Evolutionary conservation across 2,888 invertebrate genomes (phyloP).

Genomic region (Thumatha senex): DNA sequence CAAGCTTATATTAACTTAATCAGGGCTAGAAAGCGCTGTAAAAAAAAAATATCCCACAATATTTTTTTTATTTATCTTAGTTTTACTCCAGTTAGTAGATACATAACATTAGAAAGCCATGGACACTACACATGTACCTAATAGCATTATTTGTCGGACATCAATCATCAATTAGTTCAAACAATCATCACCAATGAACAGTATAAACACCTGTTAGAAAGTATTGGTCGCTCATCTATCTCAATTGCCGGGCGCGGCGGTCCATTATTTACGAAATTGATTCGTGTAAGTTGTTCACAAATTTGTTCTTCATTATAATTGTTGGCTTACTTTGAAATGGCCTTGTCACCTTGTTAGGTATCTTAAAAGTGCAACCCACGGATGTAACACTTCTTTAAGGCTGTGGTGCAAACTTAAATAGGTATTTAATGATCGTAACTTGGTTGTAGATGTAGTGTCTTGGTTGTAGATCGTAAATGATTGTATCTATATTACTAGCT

Average conservation of each 20-base stretch:
- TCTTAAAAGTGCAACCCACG: too few relatives aligned
- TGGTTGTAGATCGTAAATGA: too few relatives aligned
- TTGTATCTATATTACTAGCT: too few relatives aligned
- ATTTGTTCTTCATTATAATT: neutral
- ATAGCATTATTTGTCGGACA: conserved; percentile 1
- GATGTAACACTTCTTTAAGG: too few relatives aligned
- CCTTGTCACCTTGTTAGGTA: neutral
- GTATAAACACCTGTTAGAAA: conserved; percentile 11
- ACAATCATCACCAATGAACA: conserved; percentile 5
- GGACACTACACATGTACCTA: neutral
- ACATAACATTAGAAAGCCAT: neutral
- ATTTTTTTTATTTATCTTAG: too few relatives aligned
- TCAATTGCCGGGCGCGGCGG: conserved; percentile 16
- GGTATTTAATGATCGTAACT: too few relatives aligned
- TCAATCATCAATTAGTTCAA: conserved; percentile 10
- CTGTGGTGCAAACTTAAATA: too few relatives aligned
- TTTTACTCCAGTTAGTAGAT: neutral
- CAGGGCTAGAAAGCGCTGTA: too few relatives aligned
- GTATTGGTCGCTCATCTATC: conserved; percentile 11
- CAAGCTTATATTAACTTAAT: too few relatives aligned
- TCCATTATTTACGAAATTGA: conserved; percentile 27
- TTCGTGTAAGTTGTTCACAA: conserved; percentile 10
- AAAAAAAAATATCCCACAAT: too few relatives aligned
- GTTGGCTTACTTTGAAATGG: neutral
- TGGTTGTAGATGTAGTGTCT: too few relatives aligned